Conservation (phyloP, 2,888 invertebrate species). For the Colletes collaris region DNA sequence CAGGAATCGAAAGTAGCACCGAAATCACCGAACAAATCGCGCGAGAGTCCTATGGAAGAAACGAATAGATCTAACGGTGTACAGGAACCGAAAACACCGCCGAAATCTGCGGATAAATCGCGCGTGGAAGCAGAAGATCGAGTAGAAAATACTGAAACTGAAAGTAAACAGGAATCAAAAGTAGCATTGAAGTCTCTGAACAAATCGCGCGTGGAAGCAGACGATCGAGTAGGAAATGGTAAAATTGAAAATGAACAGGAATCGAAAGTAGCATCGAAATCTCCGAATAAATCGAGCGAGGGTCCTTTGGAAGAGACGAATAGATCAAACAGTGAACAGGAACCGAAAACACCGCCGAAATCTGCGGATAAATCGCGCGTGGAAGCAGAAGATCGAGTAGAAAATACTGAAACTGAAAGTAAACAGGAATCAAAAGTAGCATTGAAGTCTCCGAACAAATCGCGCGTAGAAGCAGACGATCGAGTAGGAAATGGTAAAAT, state of each 20-base stretch:
- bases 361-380: conserved; percentile 30
- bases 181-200: conserved; percentile 7
- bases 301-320: too few species aligned
- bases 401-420: background rate
- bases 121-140: conserved; percentile 1
- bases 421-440: conserved; percentile 13
- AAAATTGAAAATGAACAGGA: background rate
- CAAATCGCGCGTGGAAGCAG: conserved; percentile 12
- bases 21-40: conserved; percentile 28
- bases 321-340: too few species aligned
- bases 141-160: background rate
- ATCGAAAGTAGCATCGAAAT: background rate
- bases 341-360: background rate
- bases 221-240: background rate
- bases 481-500: background rate
- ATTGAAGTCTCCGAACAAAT: conserved; percentile 19
- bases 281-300: too few species aligned
- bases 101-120: conserved; percentile 29
- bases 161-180: conserved; percentile 12
- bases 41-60: conserved; percentile 3
- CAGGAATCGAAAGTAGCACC: background rate
- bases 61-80: background rate
- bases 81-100: background rate
- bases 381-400: background rate
- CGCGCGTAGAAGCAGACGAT: conserved; percentile 1